Percentiles rank a stretch among this genome's conserved stretches.
Evolutionary conservation across 2,797 vertebrate species (phyloP).

Genomic region (Loris lydekkerianus): DNA sequence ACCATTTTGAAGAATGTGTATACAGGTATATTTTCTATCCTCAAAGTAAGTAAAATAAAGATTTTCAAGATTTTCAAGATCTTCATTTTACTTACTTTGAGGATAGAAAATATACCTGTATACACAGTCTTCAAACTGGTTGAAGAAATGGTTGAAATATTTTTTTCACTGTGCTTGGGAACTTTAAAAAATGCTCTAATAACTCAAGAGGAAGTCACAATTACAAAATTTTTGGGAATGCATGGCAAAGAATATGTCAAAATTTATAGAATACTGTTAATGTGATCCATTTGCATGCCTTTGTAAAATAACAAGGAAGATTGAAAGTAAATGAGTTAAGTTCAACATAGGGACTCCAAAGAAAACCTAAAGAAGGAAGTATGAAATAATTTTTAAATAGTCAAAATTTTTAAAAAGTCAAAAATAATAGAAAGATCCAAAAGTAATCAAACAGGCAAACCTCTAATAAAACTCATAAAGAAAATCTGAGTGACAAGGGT

Average conservation of each 20-base stretch:
- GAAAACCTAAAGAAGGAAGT: constrained; percentile 43
- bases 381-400: constrained; percentile 47
- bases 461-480: constrained; percentile 47
- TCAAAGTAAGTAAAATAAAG: constrained; percentile 58
- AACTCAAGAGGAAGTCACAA: constrained; percentile 53
- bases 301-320: constrained; percentile 20
- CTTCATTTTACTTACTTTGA: no score
- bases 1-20: neutral
- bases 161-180: neutral
- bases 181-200: constrained; percentile 28
- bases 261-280: neutral
- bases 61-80: no score
- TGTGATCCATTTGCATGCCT: neutral
- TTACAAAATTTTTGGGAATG: constrained; percentile 26
- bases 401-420: neutral
- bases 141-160: neutral
- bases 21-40: neutral
- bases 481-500: neutral
- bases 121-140: no score
- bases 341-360: constrained; percentile 29
- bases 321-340: constrained; percentile 7
- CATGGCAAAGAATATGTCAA: neutral
- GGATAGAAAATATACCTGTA: no score
- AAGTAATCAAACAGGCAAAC: constrained; percentile 24
- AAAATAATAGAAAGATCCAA: neutral